Conservation (phyloP, 2,888 invertebrate species). For the Euzetes globulus region DNA sequence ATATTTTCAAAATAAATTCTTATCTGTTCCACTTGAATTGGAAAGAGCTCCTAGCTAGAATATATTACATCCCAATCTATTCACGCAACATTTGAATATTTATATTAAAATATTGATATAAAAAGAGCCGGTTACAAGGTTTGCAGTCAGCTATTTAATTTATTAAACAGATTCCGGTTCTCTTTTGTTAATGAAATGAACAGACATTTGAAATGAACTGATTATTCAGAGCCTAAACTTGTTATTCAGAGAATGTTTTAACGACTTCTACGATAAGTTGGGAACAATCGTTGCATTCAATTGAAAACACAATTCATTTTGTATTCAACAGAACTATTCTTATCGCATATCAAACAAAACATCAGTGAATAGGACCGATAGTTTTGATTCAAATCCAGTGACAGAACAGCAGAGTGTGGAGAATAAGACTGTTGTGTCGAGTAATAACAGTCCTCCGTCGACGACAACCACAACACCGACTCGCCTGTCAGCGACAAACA, state of each 20-base stretch:
- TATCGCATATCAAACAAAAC: slow-evolving; percentile 5
- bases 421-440: not conserved
- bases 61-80: too few species aligned
- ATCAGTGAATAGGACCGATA: not conserved
- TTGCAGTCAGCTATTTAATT: too few species aligned
- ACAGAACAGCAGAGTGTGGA: not conserved
- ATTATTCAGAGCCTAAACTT: too few species aligned
- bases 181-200: too few species aligned
- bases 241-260: not conserved
- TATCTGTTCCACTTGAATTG: too few species aligned
- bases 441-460: not conserved
- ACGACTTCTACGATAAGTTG: not conserved
- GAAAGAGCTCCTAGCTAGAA: too few species aligned
- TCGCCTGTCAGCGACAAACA: not conserved
- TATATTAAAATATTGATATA: too few species aligned
- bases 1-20: too few species aligned
- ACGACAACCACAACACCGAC: slow-evolving; percentile 1
- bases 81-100: too few species aligned
- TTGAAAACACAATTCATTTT: not conserved
- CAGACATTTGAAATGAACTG: too few species aligned
- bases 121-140: too few species aligned
- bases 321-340: slow-evolving; percentile 19
- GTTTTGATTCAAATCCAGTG: not conserved
- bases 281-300: not conserved
- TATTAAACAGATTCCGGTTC: too few species aligned